phyloP scores from a whole-genome alignment of 2,797 vertebrate genomes.

The Picus viridis region DNA sequence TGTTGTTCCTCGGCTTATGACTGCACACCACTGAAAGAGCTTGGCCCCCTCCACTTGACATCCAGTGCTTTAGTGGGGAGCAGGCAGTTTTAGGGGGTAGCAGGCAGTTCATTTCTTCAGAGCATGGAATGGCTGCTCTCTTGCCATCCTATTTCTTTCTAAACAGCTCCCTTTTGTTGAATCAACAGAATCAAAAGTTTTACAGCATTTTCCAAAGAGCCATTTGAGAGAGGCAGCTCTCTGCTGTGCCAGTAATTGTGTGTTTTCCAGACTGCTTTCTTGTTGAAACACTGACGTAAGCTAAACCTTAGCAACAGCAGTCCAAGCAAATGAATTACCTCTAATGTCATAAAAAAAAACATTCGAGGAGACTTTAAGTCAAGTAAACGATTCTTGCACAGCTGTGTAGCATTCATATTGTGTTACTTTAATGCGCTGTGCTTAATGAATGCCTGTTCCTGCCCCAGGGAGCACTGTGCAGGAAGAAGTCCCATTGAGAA shows the following conservation, averaged over 20 bases:
- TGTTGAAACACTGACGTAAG: constrained; percentile 9
- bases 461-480: constrained; percentile 2
- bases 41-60: no score
- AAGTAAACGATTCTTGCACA: constrained; percentile 8
- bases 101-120: not conserved
- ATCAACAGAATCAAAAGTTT: constrained; percentile 36
- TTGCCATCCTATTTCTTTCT: not conserved
- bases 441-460: constrained; percentile 7
- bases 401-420: not conserved
- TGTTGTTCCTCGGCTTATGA: no score
- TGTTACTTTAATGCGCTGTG: not conserved
- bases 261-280: constrained; percentile 1
- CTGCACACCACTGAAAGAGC: no score
- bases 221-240: constrained; percentile 26
- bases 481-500: not conserved
- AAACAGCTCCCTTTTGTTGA: constrained; percentile 8
- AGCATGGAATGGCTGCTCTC: not conserved
- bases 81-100: not conserved
- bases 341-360: constrained; percentile 5
- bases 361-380: constrained; percentile 17
- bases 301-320: not conserved
- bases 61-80: no score
- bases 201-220: constrained; percentile 10
- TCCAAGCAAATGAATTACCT: constrained; percentile 8
- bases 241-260: not conserved